Base-by-base conservation (phyloP, 2,888 invertebrate species). In the Linnaemya tessellans region DNA sequence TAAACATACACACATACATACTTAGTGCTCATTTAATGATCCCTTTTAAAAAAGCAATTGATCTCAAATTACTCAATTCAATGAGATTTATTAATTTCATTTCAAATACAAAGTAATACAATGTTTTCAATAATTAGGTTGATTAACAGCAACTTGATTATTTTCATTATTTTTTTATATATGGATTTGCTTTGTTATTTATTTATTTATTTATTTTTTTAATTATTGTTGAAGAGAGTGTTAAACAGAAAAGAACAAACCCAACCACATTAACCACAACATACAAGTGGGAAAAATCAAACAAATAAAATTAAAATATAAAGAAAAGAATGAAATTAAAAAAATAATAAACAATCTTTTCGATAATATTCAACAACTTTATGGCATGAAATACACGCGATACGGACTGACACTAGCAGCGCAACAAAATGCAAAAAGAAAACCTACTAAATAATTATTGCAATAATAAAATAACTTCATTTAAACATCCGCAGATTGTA, bases 381-480 rank as follows among this genome's bases (percentile, higher is more conserved):
- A 71, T 71, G 70, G 64, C 58, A 60, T 38, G 22, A 68, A 78
- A 60, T 80, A 65, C 84, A 84, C 86, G 78, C 86, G 84, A 86
- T 82, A 80, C 80, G 70, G 80, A 82, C 80, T 74, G 80, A 82
- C 84, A 81, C 49, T 11, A 60, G 43, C 43, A 82, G 41, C 64
- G 60, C 58, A 62, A 70, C 10, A 68, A 60, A 78, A 35, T 46
- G n/a, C 35, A 38, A 38, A 38, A 74, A 65, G 13, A 67, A 60
- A 71, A 54, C 62, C 9, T 18, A 60, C 49, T 58, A 56, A 74
- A 18, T n/a, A 35, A 74, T 70, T 62, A 60, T 71, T 75, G 84
- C 75, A 79, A 46, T 60, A 78, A 75, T 65, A 75, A 80, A 62
- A 71, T 13, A 13, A 58, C 9, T 25, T 58, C 58, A 30, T 43